Percentiles rank a stretch among this genome's conserved stretches.
phyloP scores from a whole-genome alignment of 1,140 invertebrate species.

The Zaprionus kolodkinae region DNA sequence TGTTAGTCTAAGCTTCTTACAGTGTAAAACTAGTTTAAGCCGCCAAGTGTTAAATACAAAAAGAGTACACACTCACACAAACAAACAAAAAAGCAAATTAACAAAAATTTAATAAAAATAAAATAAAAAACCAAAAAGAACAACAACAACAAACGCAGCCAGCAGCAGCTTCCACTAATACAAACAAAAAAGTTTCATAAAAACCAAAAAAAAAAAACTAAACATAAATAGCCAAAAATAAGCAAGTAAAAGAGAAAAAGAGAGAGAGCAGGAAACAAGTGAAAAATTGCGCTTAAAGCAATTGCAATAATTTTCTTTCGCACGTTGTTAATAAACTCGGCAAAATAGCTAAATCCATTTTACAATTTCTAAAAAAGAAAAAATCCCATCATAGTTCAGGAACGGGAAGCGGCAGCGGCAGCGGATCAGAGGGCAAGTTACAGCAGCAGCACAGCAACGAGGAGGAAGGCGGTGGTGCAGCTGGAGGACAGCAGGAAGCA shows the following conservation, averaged over 20 bases:
- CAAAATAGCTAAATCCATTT: conserved; percentile 84
- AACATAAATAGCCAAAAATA: conserved; percentile 8
- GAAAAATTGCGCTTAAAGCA: conserved; percentile 42
- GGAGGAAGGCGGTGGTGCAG: conserved; percentile 76
- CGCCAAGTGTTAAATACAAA: conserved; percentile 37
- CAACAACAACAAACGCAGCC: conserved; percentile 23
- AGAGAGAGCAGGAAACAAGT: conserved; percentile 16
- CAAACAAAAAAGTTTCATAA: conserved; percentile 25
- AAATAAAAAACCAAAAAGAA: background rate
- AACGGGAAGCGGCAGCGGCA: conserved; percentile 53
- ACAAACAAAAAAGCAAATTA: conserved; percentile 19
- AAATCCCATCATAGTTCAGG: conserved; percentile 80
- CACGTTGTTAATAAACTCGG: conserved; percentile 67
- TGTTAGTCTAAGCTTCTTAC: conserved; percentile 76
- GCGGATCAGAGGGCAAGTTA: conserved; percentile 66
- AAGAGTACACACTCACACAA: background rate
- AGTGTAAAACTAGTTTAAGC: conserved; percentile 76
- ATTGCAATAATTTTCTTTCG: conserved; percentile 53
- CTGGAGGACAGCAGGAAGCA: conserved; percentile 64
- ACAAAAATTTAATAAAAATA: conserved; percentile 11
- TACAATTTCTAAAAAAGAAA: conserved; percentile 84
- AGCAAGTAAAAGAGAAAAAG: conserved; percentile 34
- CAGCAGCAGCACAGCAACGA: conserved; percentile 77
- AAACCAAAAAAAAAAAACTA: conserved; percentile 8
- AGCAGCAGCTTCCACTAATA: conserved; percentile 50